A percentile compares a stretch with the other conserved stretches of the same genome.
Evolutionary conservation across 2,797 vertebrate species (phyloP).

Genomic region (Zenarchopterus dispar): DNA sequence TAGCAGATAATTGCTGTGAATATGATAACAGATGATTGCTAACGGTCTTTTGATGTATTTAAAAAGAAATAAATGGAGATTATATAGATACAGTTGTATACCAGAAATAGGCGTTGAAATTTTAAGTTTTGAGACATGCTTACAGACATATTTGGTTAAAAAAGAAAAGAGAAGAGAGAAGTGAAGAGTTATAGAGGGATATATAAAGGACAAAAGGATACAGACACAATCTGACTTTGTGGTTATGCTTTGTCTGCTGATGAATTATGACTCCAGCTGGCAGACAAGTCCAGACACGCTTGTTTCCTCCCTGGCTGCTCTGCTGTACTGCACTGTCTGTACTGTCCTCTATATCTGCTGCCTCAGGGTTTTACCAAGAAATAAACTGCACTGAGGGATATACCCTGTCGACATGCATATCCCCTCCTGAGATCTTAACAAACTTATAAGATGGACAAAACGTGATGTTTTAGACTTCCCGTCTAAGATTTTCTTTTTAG

Average conservation of each 20-base stretch:
- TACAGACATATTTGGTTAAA: too few species aligned
- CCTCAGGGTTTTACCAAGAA: conserved; percentile 53
- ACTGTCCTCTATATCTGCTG: conserved; percentile 64
- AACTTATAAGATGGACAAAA: background rate
- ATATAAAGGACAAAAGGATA: conserved; percentile 35
- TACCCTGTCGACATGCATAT: background rate
- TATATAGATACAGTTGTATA: too few species aligned
- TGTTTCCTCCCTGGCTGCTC: conserved; percentile 26
- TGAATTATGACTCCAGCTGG: conserved; percentile 45
- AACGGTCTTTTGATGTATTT: too few species aligned
- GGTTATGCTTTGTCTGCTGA: conserved; percentile 34
- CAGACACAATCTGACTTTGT: conserved; percentile 30
- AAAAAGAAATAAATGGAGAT: too few species aligned
- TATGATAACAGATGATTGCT: too few species aligned
- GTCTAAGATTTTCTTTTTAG: too few species aligned
- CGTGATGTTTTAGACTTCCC: too few species aligned
- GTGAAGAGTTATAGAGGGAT: conserved; percentile 20
- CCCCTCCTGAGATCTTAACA: background rate
- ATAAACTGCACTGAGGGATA: conserved; percentile 27
- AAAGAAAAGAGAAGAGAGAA: background rate
- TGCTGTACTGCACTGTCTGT: conserved; percentile 32
- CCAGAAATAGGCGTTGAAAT: too few species aligned
- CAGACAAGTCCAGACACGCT: conserved; percentile 48
- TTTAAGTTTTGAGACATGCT: too few species aligned
- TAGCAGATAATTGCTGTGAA: background rate